Percentiles rank a stretch among this genome's conserved stretches.
Conservation (phyloP, 2,113 vertebrate genomes). For the Echinops telfairi region DNA sequence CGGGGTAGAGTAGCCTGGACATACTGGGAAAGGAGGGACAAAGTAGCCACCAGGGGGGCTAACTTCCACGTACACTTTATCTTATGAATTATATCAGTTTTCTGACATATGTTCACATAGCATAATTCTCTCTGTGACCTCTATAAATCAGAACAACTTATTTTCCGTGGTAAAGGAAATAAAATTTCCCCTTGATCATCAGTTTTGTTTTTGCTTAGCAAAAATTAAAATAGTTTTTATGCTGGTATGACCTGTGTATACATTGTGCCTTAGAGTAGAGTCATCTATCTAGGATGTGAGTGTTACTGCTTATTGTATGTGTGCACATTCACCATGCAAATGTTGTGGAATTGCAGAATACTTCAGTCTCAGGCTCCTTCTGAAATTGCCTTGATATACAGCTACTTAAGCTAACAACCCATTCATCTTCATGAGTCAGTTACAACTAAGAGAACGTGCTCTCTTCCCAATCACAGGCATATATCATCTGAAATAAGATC, state of each 20-base stretch:
- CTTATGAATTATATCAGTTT: neutral
- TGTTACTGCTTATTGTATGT: neutral
- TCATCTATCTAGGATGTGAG: neutral
- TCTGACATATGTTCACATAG: neutral
- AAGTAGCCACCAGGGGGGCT: neutral
- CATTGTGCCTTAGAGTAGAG: neutral
- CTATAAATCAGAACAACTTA: neutral
- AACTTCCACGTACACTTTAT: neutral
- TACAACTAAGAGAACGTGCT: slow-evolving; percentile 64
- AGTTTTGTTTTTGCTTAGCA: slow-evolving; percentile 6
- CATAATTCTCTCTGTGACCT: neutral
- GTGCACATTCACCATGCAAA: neutral
- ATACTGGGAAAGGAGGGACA: neutral
- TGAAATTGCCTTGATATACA: slow-evolving; percentile 46
- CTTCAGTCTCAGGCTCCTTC: slow-evolving; percentile 48
- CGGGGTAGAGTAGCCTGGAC: neutral
- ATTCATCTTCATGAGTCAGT: slow-evolving; percentile 74
- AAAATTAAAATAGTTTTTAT: neutral
- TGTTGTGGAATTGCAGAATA: slow-evolving; percentile 37
- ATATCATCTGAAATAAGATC: slow-evolving; percentile 64
- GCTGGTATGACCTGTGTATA: neutral
- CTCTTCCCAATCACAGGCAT: slow-evolving; percentile 65
- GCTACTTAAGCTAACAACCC: slow-evolving; percentile 62
- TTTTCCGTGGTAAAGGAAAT: neutral
- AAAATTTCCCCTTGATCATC: neutral